These are phyloP conservation scores for Etheostoma nigrum DNA, from an alignment of 2,797 vertebrate genomes.

Conservation along the genomic window DNA sequence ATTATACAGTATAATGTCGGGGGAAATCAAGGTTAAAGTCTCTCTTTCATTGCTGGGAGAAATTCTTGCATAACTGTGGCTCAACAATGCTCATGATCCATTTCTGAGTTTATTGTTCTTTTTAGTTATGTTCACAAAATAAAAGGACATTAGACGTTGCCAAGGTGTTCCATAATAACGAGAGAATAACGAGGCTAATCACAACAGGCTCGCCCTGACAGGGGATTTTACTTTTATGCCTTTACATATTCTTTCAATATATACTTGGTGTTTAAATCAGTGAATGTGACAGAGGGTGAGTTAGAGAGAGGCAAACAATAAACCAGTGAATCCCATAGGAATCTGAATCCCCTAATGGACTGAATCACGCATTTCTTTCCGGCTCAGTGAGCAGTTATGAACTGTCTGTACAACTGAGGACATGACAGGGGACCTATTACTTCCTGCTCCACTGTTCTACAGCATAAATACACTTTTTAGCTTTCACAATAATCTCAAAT, in stretches of 20 bases:
- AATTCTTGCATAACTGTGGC: background rate
- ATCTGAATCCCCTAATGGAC: slow-evolving; percentile 69
- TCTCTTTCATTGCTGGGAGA: background rate
- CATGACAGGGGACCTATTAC: slow-evolving; percentile 55
- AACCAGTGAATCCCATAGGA: slow-evolving; percentile 59
- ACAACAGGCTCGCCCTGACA: slow-evolving; percentile 17
- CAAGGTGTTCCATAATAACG: slow-evolving; percentile 11
- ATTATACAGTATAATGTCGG: background rate
- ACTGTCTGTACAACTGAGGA: slow-evolving; percentile 50
- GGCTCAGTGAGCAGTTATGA: slow-evolving; percentile 67
- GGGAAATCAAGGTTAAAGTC: background rate
- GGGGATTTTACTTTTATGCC: slow-evolving; percentile 22
- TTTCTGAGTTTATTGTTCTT: background rate
- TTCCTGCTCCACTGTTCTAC: slow-evolving; percentile 50
- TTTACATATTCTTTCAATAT: slow-evolving; percentile 4
- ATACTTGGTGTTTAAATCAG: slow-evolving; percentile 8
- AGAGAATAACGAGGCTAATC: slow-evolving; percentile 24
- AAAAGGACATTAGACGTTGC: slow-evolving; percentile 13
- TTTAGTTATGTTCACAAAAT: background rate
- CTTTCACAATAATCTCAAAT: background rate
- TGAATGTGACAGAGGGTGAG: background rate
- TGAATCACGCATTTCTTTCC: slow-evolving; percentile 58
- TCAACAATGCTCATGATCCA: slow-evolving; percentile 1
- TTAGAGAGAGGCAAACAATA: slow-evolving; percentile 5
- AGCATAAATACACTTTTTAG: slow-evolving; percentile 20